A percentile compares a stretch with the other conserved stretches of the same genome.
These are phyloP conservation scores for Falco rusticolus DNA, from an alignment of 2,797 vertebrate genomes.

Conservation along the genomic window DNA sequence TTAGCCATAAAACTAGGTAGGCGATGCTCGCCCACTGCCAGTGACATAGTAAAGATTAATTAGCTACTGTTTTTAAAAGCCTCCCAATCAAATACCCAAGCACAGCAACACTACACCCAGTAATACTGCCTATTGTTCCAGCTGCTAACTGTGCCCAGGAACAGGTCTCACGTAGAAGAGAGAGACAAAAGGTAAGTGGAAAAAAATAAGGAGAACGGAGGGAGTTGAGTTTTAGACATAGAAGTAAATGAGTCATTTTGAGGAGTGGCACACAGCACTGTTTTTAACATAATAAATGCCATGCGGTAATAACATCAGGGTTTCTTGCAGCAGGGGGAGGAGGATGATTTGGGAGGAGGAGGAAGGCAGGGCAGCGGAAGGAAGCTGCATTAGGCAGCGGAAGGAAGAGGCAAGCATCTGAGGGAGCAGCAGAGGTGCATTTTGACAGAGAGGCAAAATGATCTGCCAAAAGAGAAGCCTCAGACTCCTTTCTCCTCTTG, in stretches of 20 bases:
- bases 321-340: neutral
- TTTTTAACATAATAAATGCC: neutral
- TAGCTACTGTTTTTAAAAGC: neutral
- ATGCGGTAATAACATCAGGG: neutral
- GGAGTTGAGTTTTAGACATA: neutral
- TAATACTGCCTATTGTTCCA: neutral
- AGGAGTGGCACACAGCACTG: neutral
- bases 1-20: neutral
- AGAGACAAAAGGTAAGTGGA: neutral
- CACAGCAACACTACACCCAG: neutral
- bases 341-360: neutral
- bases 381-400: neutral
- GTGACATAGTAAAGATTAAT: neutral
- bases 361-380: neutral
- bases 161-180: fast-evolving
- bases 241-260: neutral
- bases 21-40: fast-evolving
- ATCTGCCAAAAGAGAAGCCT: neutral
- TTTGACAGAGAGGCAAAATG: neutral
- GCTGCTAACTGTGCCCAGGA: neutral
- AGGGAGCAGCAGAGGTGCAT: neutral
- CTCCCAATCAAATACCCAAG: neutral
- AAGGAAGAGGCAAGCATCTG: neutral
- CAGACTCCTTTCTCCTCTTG: neutral
- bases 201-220: neutral